phyloP scores from a whole-genome alignment of 2,888 invertebrate species.

The Pristionchus mayeri region DNA sequence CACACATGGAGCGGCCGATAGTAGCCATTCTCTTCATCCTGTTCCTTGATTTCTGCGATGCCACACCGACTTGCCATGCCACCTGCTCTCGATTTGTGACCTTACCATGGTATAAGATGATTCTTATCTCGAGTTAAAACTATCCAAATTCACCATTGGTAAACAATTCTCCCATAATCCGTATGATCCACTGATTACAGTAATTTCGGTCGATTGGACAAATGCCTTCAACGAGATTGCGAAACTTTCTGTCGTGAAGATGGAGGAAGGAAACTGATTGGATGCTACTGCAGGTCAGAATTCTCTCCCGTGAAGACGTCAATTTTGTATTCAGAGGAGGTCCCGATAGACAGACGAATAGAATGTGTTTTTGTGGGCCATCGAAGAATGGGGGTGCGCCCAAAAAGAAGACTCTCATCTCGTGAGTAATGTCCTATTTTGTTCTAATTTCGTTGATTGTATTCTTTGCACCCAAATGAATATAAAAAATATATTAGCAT shows the following conservation, averaged over 20 bases:
- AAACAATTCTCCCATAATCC: too few species aligned
- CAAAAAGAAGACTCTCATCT: not conserved
- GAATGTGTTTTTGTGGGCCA: constrained; percentile 46
- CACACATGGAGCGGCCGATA: constrained; percentile 12
- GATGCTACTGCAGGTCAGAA: constrained; percentile 44
- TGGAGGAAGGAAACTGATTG: constrained; percentile 34
- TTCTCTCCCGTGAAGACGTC: not conserved
- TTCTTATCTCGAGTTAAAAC: not conserved
- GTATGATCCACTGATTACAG: too few species aligned
- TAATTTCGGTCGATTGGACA: constrained; percentile 32
- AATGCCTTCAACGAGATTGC: constrained; percentile 27
- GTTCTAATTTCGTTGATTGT: too few species aligned
- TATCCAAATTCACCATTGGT: too few species aligned
- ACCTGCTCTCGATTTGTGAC: constrained; percentile 28
- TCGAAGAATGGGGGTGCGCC: constrained; percentile 35
- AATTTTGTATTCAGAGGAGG: constrained; percentile 32
- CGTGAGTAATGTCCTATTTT: too few species aligned
- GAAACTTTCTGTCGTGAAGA: constrained; percentile 21
- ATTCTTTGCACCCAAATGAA: too few species aligned
- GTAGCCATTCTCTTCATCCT: not conserved
- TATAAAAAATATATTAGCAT: not conserved
- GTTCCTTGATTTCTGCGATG: not conserved
- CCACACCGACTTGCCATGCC: constrained; percentile 18
- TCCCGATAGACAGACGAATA: not conserved
- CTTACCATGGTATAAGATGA: not conserved